Percentiles rank a stretch among this genome's conserved stretches.
phyloP scores from a whole-genome alignment of 2,888 invertebrate species.

The Dynastes grantii region DNA sequence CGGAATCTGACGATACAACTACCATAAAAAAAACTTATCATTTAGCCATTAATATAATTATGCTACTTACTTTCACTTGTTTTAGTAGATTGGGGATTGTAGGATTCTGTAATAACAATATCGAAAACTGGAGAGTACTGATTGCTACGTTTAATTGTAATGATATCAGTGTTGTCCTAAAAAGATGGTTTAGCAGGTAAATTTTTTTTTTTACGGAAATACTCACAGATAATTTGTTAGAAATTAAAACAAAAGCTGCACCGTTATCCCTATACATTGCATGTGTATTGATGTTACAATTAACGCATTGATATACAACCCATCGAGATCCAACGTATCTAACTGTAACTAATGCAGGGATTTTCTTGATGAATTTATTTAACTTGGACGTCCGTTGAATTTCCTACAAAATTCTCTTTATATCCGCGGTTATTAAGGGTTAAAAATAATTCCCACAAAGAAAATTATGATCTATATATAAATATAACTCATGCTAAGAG shows the following conservation, averaged over 20 bases:
- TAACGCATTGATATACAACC: constrained; percentile 77
- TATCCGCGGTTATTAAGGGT: constrained; percentile 43
- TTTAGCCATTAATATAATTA: background rate
- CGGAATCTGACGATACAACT: constrained; percentile 32
- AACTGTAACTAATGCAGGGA: constrained; percentile 74
- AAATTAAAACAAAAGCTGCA: constrained; percentile 73
- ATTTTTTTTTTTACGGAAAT: background rate
- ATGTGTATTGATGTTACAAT: constrained; percentile 78
- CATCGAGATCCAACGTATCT: constrained; percentile 74
- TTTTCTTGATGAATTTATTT: constrained; percentile 73
- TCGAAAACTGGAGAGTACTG: constrained; percentile 83
- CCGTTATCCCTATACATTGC: constrained; percentile 75
- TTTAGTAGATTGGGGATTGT: constrained; percentile 1
- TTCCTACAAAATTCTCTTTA: constrained; percentile 68
- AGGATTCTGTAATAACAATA: constrained; percentile 65
- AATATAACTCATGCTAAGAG: constrained; percentile 5
- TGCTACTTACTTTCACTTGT: background rate
- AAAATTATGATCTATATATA: constrained; percentile 60
- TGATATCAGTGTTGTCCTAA: constrained; percentile 70
- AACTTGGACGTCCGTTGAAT: constrained; percentile 72
- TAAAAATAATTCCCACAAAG: constrained; percentile 54
- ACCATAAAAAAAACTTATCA: background rate
- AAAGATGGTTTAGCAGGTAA: constrained; percentile 26
- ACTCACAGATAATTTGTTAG: constrained; percentile 75
- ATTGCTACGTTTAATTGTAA: constrained; percentile 76